phyloP scores from a whole-genome alignment of 2,797 vertebrate genomes.

The Xiphorhynchus erythropygius region DNA sequence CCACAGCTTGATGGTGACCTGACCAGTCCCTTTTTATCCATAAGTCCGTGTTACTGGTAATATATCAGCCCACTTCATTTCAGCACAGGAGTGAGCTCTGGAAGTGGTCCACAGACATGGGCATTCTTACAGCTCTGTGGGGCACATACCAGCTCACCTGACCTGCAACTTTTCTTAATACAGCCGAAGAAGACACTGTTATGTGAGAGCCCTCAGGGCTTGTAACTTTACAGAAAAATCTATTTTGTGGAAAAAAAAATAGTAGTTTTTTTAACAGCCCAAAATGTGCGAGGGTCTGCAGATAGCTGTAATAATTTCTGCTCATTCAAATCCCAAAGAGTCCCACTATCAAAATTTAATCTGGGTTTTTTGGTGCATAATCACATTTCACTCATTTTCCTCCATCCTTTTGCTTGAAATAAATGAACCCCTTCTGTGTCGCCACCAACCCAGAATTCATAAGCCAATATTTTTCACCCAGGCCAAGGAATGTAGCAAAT shows the following conservation, averaged over 20 bases:
- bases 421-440: conserved; percentile 59
- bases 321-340: background rate
- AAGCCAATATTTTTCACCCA: conserved; percentile 47
- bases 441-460: conserved; percentile 43
- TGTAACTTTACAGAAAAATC: background rate
- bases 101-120: background rate
- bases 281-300: background rate
- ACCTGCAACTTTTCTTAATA: conserved; percentile 36
- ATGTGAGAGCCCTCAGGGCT: background rate
- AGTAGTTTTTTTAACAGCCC: conserved; percentile 16
- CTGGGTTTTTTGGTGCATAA: conserved; percentile 34
- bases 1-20: background rate
- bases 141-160: background rate
- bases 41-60: background rate
- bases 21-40: background rate
- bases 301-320: conserved; percentile 29
- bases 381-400: conserved; percentile 62
- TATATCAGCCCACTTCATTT: background rate
- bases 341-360: conserved; percentile 52
- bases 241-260: background rate
- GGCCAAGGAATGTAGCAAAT: conserved; percentile 8
- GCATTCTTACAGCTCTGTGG: background rate
- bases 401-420: conserved; percentile 47
- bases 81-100: background rate
- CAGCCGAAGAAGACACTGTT: conserved; percentile 38